A percentile compares a stretch with the other conserved stretches of the same genome.
phyloP scores from a whole-genome alignment of 2,888 invertebrate species.

The Antheraea yamamai region DNA sequence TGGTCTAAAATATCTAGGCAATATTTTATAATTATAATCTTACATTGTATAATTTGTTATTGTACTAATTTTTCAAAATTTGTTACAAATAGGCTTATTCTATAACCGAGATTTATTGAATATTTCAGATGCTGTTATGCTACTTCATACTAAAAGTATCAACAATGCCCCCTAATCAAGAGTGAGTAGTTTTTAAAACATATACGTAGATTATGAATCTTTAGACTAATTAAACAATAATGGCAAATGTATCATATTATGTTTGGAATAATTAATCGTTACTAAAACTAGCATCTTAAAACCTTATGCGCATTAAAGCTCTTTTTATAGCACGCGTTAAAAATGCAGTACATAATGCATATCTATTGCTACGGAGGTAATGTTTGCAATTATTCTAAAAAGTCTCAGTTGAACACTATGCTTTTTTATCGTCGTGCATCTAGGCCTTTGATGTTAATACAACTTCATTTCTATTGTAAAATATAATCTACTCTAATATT shows the following conservation, averaged over 20 bases:
- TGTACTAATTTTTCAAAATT: no score
- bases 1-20: no score
- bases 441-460: background rate
- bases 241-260: background rate
- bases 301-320: background rate
- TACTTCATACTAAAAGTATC: constrained; percentile 49
- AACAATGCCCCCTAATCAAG: constrained; percentile 58
- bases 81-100: background rate
- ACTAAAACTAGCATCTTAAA: background rate
- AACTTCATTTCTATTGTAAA: background rate
- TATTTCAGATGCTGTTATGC: constrained; percentile 56
- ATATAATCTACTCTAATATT: background rate
- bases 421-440: background rate
- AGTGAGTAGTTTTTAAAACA: constrained; percentile 50
- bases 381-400: background rate
- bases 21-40: no score
- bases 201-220: background rate
- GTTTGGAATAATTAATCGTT: background rate
- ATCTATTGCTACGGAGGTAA: background rate
- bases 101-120: background rate
- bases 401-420: background rate
- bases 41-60: no score
- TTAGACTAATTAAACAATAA: constrained; percentile 6
- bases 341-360: background rate
- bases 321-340: background rate